A percentile compares a stretch with the other conserved stretches of the same genome.
These are phyloP conservation scores for Hoplostethus mediterraneus DNA, from an alignment of 2,797 vertebrate genomes.

Conservation along the genomic window DNA sequence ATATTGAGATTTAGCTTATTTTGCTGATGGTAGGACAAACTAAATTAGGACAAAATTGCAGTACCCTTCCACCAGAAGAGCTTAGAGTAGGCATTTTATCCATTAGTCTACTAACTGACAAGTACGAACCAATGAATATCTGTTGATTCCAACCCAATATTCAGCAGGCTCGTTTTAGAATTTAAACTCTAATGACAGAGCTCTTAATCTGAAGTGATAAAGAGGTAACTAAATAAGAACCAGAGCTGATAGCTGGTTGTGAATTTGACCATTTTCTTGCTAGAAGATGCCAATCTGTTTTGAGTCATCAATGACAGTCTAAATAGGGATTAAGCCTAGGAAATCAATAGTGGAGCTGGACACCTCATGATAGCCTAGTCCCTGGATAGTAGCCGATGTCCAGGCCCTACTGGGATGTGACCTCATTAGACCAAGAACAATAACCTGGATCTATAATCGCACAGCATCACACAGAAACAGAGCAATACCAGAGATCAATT, in stretches of 20 bases:
- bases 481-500: conserved; percentile 5
- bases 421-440: conserved; percentile 67
- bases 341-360: conserved; percentile 79
- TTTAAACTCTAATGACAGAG: neutral
- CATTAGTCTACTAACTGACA: too few relatives aligned
- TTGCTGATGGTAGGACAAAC: too few relatives aligned
- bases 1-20: too few relatives aligned
- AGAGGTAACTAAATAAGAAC: neutral
- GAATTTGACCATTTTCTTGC: neutral
- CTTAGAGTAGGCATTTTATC: too few relatives aligned
- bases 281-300: conserved; percentile 64
- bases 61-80: too few relatives aligned
- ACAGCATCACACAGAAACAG: conserved; percentile 3
- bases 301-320: conserved; percentile 75
- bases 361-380: conserved; percentile 74
- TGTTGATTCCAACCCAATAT: too few relatives aligned
- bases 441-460: conserved; percentile 43
- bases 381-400: conserved; percentile 78
- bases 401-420: conserved; percentile 83
- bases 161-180: too few relatives aligned
- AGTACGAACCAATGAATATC: too few relatives aligned
- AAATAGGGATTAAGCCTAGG: conserved; percentile 79
- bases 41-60: too few relatives aligned
- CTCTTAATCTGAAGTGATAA: neutral
- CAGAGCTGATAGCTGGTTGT: neutral